These are phyloP conservation scores for Amblyopsis rosae DNA, from an alignment of 2,113 vertebrate species.

Conservation along the genomic window DNA sequence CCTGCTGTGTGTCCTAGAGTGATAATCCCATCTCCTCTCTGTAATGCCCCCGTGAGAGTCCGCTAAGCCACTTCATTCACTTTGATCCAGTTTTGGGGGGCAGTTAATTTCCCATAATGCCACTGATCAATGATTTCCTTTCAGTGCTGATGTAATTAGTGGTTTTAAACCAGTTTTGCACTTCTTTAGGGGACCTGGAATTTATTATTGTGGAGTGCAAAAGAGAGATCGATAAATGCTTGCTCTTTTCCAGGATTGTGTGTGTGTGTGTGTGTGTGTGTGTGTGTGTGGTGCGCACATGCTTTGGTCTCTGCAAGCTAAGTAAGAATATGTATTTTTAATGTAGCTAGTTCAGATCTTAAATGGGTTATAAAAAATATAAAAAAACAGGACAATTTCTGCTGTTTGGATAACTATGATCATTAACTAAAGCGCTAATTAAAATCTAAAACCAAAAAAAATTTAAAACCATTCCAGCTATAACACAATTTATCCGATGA, in stretches of 20 bases:
- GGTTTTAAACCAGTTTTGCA: conserved; percentile 78
- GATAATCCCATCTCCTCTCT: conserved; percentile 76
- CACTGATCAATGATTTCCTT: conserved; percentile 91
- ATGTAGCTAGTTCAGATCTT: too few species aligned
- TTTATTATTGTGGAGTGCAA: conserved; percentile 82
- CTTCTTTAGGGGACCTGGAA: conserved; percentile 69
- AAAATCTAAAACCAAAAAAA: too few species aligned
- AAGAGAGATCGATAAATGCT: conserved; percentile 83
- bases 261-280: conserved; percentile 3
- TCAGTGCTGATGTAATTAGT: conserved; percentile 91
- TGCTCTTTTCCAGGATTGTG: conserved; percentile 52
- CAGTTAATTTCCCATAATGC: conserved; percentile 87
- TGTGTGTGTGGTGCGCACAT: neutral
- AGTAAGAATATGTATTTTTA: neutral
- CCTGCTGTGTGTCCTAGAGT: conserved; percentile 57
- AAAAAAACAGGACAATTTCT: conserved; percentile 20
- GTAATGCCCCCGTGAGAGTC: conserved; percentile 70
- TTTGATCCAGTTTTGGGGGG: conserved; percentile 86
- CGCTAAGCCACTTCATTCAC: conserved; percentile 81
- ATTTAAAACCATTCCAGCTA: conserved; percentile 39
- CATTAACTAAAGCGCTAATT: conserved; percentile 51
- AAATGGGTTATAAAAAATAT: too few species aligned
- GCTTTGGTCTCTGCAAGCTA: neutral
- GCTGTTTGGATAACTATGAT: conserved; percentile 43
- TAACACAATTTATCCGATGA: conserved; percentile 53